A percentile compares a stretch with the other conserved stretches of the same genome.
These are phyloP conservation scores for Serrognathus titanus DNA, from an alignment of 2,888 invertebrate genomes.

Conservation along the genomic window DNA sequence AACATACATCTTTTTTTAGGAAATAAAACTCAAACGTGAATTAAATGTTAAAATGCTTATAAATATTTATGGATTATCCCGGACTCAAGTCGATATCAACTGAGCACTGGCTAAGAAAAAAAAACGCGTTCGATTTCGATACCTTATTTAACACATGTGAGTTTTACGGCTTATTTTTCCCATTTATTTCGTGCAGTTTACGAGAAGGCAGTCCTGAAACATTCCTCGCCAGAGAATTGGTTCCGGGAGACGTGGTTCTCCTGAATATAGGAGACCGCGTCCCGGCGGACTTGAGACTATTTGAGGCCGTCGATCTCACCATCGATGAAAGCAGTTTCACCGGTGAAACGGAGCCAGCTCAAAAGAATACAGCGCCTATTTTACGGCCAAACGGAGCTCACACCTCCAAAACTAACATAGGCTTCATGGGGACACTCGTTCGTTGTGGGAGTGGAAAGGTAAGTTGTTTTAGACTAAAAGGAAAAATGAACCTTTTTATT, in stretches of 20 bases:
- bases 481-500: too few species aligned
- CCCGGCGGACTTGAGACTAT: constrained; percentile 94
- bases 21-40: too few species aligned
- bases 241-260: constrained; percentile 94
- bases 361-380: constrained; percentile 67
- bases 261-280: constrained; percentile 94
- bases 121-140: too few species aligned
- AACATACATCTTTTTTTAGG: too few species aligned
- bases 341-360: constrained; percentile 94
- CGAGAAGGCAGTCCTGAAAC: constrained; percentile 83
- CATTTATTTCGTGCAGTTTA: constrained; percentile 55
- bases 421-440: constrained; percentile 97
- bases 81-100: too few species aligned
- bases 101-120: too few species aligned
- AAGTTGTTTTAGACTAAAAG: constrained; percentile 21
- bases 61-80: too few species aligned
- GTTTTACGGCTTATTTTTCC: too few species aligned
- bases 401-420: constrained; percentile 78
- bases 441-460: constrained; percentile 95
- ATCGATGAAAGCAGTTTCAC: constrained; percentile 99
- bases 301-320: constrained; percentile 86
- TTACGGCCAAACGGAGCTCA: constrained; percentile 56
- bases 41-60: too few species aligned
- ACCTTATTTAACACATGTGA: too few species aligned
- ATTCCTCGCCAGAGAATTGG: constrained; percentile 91